Evolutionary conservation across 2,113 vertebrate genomes (phyloP), one percentile per base, ranked within the genome.

Genomic region (Myotis yumanensis): DNA sequence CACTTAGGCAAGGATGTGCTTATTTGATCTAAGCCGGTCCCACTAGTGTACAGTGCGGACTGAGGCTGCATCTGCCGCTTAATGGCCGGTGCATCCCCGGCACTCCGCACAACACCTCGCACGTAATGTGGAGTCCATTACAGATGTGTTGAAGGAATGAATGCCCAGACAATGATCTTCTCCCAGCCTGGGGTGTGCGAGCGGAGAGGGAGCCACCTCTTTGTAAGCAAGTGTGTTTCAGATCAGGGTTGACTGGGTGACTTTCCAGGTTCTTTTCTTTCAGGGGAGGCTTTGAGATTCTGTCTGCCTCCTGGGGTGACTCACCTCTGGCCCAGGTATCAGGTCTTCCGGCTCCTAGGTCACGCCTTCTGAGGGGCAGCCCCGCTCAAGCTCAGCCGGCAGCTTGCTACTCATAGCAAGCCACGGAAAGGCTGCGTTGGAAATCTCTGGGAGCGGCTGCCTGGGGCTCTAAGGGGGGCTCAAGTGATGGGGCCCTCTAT

Each of bases 371-470:
- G 22, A 46, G 20, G 83, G n/a, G 12, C 43, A 83, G n/a, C n/a
- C n/a, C 35, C 11, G 5, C 73, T 76, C 22, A 16, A 73, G 51
- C 2, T 76, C 40, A 32, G 66, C 2, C 68, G 28, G 30, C 28
- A 30, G 72, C 86, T 22, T 64, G 12, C 25, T 16, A 14, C 43
- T 80, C 32, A 43, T 3, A 22, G 69, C 48, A 82, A 82, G 30
- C 40, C 76, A 93, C 16, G 48, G 46, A 86, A 82, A 80, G 40
- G 30, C 57, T 90, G 7, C 22, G 37, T 11, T 91, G 52, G 68
- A 77, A 91, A 91, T 43, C 43, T 86, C 46, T 73, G 40, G 25
- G 72, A 94, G 28, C 40, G 84, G 93, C 91, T 90, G 32, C 54
- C 35, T 84, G n/a, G 54, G 57, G 28, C 48, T 93, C 22, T 30